Evolutionary conservation across 2,797 vertebrate species (phyloP).

Genomic region (Karalla daura): DNA sequence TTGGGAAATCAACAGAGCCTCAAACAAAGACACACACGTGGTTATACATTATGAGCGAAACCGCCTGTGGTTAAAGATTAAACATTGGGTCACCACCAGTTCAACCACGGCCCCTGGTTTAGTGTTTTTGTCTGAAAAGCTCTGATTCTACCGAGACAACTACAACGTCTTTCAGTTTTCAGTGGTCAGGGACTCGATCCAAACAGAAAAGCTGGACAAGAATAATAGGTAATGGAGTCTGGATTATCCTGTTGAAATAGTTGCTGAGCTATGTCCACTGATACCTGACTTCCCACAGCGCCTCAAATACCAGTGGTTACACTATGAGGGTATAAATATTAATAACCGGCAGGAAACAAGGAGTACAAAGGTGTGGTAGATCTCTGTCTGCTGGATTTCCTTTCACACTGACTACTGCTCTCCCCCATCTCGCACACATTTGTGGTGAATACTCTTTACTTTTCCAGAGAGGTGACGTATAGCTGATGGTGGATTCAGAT

Average conservation of each 20-base stretch:
- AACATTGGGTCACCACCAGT: constrained; percentile 5
- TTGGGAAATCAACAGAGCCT: background rate
- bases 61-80: constrained; percentile 65
- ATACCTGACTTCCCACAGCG: constrained; percentile 28
- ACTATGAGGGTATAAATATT: background rate
- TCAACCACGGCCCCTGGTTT: constrained; percentile 52
- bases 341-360: constrained; percentile 28
- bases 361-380: constrained; percentile 12
- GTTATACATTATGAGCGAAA: constrained; percentile 8
- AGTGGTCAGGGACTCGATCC: constrained; percentile 26
- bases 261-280: constrained; percentile 30
- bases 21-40: background rate
- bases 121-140: constrained; percentile 30
- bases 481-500: constrained; percentile 35
- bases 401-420: constrained; percentile 3
- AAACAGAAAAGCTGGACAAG: constrained; percentile 13
- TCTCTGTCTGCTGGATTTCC: constrained; percentile 23
- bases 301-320: constrained; percentile 21
- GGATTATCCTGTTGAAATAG: constrained; percentile 32
- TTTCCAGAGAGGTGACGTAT: constrained; percentile 32
- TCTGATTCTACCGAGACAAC: constrained; percentile 19
- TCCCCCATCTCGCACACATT: background rate
- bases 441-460: constrained; percentile 29
- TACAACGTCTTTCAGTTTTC: constrained; percentile 17
- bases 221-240: constrained; percentile 57